Evolutionary conservation across 2,888 invertebrate species (phyloP), one percentile per base, ranked within the genome.

Genomic region (Chironomus tentans): DNA sequence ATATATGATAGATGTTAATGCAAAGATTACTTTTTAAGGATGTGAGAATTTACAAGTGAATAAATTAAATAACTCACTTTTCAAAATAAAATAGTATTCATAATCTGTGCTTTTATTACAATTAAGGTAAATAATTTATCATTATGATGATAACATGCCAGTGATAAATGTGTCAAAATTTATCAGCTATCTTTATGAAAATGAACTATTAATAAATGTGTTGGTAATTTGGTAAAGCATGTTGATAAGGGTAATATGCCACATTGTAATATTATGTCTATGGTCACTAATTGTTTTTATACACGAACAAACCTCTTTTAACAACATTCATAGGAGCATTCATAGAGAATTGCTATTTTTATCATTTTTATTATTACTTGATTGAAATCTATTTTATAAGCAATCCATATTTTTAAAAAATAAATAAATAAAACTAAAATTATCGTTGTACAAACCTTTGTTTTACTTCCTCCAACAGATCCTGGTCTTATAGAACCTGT

Each of bases 401-500:
- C 2, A 24, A 24, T 24, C 22, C 2, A 24, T 38, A 38, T 10
- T 38, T 38, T 28, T 28, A 28, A 5, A 10, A 38, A 10, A 38
- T 0, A 10, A 38, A 18, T 2, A 3, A 56, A 15, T 18, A 56
- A 56, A 56, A 56, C 2, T 50, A 50, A 50, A 4, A 10, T 28
- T 6, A 28, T 28, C 28, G 10, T 10, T 38, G 4, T 56, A 18
- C 56, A 7, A 56, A 96, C 96, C 92, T 96, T 97, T 50, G 95
- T 95, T 85, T 96, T 97, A 82, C 94, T 94, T 76, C 97, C 96
- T 22, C 97, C 96, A 79, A 96, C 96, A 68, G 95, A 94, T 1
- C 97, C 97, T 0, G 97, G 97, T 79, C 95, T 88, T 78, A 97
- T 97, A 77, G 95, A 96, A 3, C 97, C 97, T 0, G 97, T 98